Evolutionary conservation across 1,140 invertebrate genomes (phyloP), one percentile per base, ranked within the genome.

Genomic region (Drosophila saltans): DNA sequence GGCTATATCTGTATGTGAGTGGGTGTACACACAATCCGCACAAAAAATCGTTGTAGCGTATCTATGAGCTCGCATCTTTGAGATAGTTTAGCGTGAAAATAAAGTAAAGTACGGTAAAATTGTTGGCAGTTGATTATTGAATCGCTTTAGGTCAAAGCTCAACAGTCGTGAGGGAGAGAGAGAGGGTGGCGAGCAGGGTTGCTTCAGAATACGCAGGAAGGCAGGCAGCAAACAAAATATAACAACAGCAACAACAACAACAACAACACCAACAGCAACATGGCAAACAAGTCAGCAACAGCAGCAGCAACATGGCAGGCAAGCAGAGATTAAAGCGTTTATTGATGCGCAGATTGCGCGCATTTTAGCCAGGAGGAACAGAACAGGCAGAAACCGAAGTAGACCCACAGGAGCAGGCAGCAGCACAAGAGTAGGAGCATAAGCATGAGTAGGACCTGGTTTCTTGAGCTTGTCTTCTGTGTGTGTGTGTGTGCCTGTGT

Each of bases 51-150:
- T 81, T 89, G 80, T 89, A 89, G 84, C 84, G 84, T 89, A 89
- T 89, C 84, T 89, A 81, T 78, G 84, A 68, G 84, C 84, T 89
- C 84, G 84, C 84, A 89, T 89, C 84, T 89, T 89, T 89, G 84
- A 89, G 84, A 89, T 89, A 89, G 84, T 89, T 89, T 89, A 89
- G 84, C 84, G 84, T 89, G 84, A 89, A 89, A 89, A 89, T 89
- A 89, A 89, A 89, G 84, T 89, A 89, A 89, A 89, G 84, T 89
- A 89, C 84, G 84, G 84, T 89, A 89, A 89, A 89, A 89, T 89
- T 89, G 84, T 89, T 89, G 84, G 84, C 84, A 89, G 84, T 89
- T 89, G 84, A 89, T 89, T 89, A 89, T 89, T 89, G 84, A 89
- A 89, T 89, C 84, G 84, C 84, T 89, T 89, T 89, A 89, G 84